phyloP scores from a whole-genome alignment of 2,113 vertebrate genomes.

The Sturnira hondurensis region DNA sequence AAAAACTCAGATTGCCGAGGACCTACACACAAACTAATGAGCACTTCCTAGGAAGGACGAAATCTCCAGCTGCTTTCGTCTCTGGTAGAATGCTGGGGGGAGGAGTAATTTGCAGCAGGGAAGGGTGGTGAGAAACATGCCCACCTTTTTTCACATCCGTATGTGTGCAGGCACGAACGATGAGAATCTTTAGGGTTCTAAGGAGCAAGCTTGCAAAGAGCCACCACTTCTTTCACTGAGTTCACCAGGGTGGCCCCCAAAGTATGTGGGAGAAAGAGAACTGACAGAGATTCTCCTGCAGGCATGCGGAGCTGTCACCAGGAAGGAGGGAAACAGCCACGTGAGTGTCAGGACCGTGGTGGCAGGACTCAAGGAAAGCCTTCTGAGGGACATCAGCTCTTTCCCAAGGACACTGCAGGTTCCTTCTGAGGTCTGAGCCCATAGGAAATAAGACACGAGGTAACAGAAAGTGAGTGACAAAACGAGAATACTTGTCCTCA shows the following conservation, averaged over 20 bases:
- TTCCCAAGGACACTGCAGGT: not conserved
- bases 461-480: not conserved
- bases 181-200: not conserved
- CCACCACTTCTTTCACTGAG: not conserved
- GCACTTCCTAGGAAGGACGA: not conserved
- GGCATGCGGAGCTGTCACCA: not conserved
- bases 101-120: not conserved
- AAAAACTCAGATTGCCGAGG: not conserved
- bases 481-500: not conserved
- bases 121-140: not conserved
- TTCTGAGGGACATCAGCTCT: not conserved
- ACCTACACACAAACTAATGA: not conserved
- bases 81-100: not conserved
- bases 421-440: not conserved
- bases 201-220: not conserved
- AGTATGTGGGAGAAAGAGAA: not conserved
- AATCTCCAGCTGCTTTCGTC: not conserved
- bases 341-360: not conserved
- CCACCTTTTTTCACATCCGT: not conserved
- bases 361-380: not conserved
- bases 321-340: rapidly evolving
- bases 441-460: not conserved
- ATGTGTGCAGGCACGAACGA: not conserved
- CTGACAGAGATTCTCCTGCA: not conserved
- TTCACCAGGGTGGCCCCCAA: not conserved